Conservation (phyloP, 2,888 invertebrate species). For the Archips crataeganus region DNA sequence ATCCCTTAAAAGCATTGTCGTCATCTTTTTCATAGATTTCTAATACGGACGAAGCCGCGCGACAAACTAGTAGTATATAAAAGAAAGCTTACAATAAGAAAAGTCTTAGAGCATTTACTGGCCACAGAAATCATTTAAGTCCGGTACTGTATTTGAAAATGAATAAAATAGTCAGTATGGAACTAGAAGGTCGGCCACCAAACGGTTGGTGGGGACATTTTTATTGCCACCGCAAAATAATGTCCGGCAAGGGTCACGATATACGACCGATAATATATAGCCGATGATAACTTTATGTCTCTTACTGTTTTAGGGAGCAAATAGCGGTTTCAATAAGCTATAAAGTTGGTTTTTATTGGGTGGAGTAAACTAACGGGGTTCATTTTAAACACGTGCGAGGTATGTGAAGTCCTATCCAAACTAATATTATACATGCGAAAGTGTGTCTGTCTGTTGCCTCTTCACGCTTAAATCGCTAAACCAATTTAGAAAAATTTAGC, state of each 20-base stretch:
- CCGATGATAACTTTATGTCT: slow-evolving; percentile 35
- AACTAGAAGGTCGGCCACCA: slow-evolving; percentile 50
- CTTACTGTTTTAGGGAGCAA: slow-evolving; percentile 12
- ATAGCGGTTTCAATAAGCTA: slow-evolving; percentile 16
- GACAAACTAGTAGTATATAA: too few relatives aligned
- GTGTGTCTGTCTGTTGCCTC: too few relatives aligned
- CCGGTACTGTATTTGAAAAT: slow-evolving; percentile 11
- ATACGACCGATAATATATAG: slow-evolving; percentile 52
- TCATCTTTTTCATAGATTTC: too few relatives aligned
- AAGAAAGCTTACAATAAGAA: too few relatives aligned
- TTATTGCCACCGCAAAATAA: slow-evolving; percentile 68
- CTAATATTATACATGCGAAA: too few relatives aligned
- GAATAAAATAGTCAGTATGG: slow-evolving; percentile 25
- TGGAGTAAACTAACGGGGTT: neutral
- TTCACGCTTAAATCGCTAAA: too few relatives aligned
- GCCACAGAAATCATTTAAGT: slow-evolving; percentile 2
- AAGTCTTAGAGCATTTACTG: neutral
- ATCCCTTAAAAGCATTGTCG: too few relatives aligned
- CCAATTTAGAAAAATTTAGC: too few relatives aligned
- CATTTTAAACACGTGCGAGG: neutral
- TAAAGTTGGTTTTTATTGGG: neutral
- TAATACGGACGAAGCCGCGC: too few relatives aligned
- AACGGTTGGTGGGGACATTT: slow-evolving; percentile 61
- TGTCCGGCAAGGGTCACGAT: slow-evolving; percentile 58
- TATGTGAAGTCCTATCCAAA: neutral